Conservation (phyloP, 2,888 invertebrate species). For the Melieria crassipennis region DNA sequence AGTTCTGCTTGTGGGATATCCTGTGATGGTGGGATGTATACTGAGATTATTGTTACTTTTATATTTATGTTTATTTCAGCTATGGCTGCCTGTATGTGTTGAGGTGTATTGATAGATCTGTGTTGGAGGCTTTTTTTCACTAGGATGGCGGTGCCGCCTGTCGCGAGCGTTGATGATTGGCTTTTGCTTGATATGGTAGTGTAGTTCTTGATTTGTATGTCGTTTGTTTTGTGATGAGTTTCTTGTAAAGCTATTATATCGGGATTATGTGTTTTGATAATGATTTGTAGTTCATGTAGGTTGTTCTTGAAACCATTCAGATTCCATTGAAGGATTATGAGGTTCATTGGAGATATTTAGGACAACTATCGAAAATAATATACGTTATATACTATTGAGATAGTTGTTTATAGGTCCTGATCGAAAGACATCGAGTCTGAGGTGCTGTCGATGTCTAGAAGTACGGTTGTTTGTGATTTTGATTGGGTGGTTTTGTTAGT, state of each 20-base stretch:
- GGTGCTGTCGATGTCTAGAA: background rate
- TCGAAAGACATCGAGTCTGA: too few relatives aligned
- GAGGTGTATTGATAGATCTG: background rate
- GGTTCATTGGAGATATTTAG: background rate
- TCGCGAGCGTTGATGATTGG: background rate
- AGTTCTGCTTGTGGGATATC: conserved; percentile 1
- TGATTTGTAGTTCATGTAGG: conserved; percentile 6
- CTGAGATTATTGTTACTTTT: background rate
- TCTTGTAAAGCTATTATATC: background rate
- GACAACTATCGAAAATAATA: background rate
- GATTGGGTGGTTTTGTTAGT: background rate
- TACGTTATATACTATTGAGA: background rate
- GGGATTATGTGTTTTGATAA: background rate
- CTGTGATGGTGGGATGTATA: background rate
- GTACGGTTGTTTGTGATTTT: background rate
- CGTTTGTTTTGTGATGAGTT: background rate
- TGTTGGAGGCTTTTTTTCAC: conserved; percentile 9
- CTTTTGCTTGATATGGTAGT: background rate
- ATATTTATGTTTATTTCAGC: background rate
- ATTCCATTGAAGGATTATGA: background rate
- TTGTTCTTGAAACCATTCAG: background rate
- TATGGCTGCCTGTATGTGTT: too few relatives aligned
- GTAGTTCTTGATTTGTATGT: too few relatives aligned
- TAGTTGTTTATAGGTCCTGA: background rate
- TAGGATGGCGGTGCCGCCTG: conserved; percentile 5